phyloP scores from a whole-genome alignment of 2,113 vertebrate genomes.

The Oryzias javanicus region DNA sequence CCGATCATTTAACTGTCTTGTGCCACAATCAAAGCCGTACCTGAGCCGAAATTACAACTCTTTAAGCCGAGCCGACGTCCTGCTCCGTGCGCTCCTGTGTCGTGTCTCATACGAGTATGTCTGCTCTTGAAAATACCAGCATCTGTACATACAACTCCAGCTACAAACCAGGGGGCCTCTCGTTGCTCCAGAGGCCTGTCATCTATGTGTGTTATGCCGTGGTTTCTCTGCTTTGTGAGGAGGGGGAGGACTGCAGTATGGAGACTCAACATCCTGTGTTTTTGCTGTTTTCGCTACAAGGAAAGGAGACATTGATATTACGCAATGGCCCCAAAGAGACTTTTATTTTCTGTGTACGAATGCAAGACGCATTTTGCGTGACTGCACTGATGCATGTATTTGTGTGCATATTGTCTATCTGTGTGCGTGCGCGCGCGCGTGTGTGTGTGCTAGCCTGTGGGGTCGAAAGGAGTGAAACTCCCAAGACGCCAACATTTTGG shows the following conservation, averaged over 20 bases:
- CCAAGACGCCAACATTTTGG: conserved; percentile 61
- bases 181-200: conserved; percentile 47
- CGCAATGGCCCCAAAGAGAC: conserved; percentile 69
- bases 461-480: conserved; percentile 67
- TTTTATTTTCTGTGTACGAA: conserved; percentile 57
- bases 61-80: conserved; percentile 52
- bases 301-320: conserved; percentile 70
- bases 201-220: conserved; percentile 60
- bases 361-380: conserved; percentile 51
- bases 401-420: conserved; percentile 34
- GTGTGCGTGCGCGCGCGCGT: conserved; percentile 11
- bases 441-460: conserved; percentile 50
- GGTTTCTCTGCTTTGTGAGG: conserved; percentile 54
- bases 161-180: conserved; percentile 50
- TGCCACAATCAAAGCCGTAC: conserved; percentile 55
- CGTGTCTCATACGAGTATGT: conserved; percentile 63
- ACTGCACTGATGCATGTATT: conserved; percentile 61
- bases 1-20: conserved; percentile 51
- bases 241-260: conserved; percentile 57
- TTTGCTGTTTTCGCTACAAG: conserved; percentile 72
- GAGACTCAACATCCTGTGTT: conserved; percentile 73
- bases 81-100: conserved; percentile 67
- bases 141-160: conserved; percentile 91
- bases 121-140: conserved; percentile 85
- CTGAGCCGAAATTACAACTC: conserved; percentile 45